These are phyloP conservation scores for Poecilobothrus nobilitatus DNA, from an alignment of 2,888 invertebrate species.

Conservation along the genomic window DNA sequence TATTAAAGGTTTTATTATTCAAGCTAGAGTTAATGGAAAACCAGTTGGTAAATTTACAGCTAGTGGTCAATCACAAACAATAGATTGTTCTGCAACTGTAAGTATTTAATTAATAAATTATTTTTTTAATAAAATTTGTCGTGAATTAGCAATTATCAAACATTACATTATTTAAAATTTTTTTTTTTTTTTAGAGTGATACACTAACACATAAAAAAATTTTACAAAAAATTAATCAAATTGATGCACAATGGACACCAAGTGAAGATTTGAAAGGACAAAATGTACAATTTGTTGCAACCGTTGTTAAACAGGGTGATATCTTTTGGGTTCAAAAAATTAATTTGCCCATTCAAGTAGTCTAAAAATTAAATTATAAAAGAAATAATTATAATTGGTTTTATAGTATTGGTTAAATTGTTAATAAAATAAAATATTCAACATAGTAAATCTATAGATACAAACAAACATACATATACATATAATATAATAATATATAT, in stretches of 20 bases:
- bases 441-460: too few species aligned
- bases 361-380: too few species aligned
- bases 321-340: constrained; percentile 1
- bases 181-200: constrained; percentile 45
- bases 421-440: too few species aligned
- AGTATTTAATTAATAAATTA: constrained; percentile 18
- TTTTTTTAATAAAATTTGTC: too few species aligned
- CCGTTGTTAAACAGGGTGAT: constrained; percentile 5
- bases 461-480: too few species aligned
- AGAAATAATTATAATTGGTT: too few species aligned
- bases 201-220: constrained; percentile 62
- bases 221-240: constrained; percentile 48
- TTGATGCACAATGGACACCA: constrained; percentile 57
- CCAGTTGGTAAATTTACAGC: constrained; percentile 58
- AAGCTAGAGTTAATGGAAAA: constrained; percentile 53
- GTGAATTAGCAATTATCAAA: too few species aligned
- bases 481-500: too few species aligned
- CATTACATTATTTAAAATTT: constrained; percentile 9
- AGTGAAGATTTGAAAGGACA: constrained; percentile 52
- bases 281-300: constrained; percentile 36
- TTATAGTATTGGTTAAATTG: too few species aligned
- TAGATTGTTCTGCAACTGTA: constrained; percentile 34
- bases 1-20: constrained; percentile 58
- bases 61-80: constrained; percentile 42
- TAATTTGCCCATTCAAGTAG: neutral